A percentile compares a stretch with the other conserved stretches of the same genome.
phyloP scores from a whole-genome alignment of 2,797 vertebrate genomes.

The Pipistrellus kuhlii region DNA sequence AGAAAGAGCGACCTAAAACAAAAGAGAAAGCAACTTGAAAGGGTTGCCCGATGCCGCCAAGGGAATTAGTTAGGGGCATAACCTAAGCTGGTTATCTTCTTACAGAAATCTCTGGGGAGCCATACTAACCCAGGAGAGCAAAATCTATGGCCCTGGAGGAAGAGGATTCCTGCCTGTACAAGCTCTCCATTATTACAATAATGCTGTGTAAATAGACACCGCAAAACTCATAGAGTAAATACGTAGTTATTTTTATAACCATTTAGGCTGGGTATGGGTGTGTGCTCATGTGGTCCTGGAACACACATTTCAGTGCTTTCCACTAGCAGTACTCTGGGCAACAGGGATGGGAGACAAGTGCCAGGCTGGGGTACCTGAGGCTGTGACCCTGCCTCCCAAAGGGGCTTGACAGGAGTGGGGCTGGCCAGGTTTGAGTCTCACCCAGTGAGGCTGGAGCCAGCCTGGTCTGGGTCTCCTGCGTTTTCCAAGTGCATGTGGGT shows the following conservation, averaged over 20 bases:
- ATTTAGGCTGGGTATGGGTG: neutral
- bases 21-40: neutral
- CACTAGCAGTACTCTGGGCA: too few species aligned
- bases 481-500: too few species aligned
- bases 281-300: neutral
- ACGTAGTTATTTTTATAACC: neutral
- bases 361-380: too few species aligned
- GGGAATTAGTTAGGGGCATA: neutral
- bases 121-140: neutral
- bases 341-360: neutral
- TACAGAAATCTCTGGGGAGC: neutral
- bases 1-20: neutral
- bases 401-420: too few species aligned
- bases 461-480: too few species aligned
- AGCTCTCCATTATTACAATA: neutral
- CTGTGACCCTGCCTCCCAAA: too few species aligned
- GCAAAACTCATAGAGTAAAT: neutral
- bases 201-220: neutral
- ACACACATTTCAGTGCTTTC: neutral
- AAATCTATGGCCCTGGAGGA: neutral
- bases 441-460: too few species aligned
- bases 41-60: neutral
- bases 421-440: too few species aligned
- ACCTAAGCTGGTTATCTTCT: neutral
- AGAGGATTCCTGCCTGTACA: neutral